Conservation (phyloP, 2,888 invertebrate species). For the Morinoia aosen region DNA sequence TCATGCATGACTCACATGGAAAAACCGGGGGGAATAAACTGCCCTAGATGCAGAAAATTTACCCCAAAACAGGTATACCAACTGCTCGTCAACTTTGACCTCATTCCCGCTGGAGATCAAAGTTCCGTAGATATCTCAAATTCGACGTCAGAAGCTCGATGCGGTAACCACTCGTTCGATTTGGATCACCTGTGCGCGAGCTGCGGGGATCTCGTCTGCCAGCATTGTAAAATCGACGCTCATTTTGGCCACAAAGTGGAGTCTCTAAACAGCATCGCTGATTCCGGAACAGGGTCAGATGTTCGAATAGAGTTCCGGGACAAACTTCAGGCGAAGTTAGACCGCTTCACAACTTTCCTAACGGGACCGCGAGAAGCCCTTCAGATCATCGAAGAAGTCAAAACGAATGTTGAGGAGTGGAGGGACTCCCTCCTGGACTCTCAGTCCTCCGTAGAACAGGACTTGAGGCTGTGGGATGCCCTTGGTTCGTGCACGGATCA, state of each 20-base stretch:
- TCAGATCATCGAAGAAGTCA: neutral
- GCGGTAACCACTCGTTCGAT: neutral
- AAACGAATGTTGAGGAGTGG: neutral
- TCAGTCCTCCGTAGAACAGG: neutral
- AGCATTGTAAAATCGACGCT: neutral
- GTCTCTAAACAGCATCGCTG: neutral
- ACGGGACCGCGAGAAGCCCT: neutral
- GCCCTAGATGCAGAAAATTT: neutral
- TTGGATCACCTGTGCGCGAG: neutral
- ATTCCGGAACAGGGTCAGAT: neutral
- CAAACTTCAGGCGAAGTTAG: neutral
- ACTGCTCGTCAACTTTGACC: neutral
- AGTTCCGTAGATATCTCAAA: neutral
- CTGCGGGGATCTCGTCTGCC: neutral
- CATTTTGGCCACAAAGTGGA: neutral
- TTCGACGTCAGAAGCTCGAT: neutral
- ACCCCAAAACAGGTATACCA: neutral
- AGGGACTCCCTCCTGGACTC: neutral
- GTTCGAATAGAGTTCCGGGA: neutral
- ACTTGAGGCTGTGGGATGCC: neutral
- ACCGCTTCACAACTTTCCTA: neutral
- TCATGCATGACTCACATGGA: neutral
- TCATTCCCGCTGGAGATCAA: neutral
- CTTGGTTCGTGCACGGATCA: neutral
- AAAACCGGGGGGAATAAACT: neutral